phyloP scores from a whole-genome alignment of 1,140 invertebrate species.

The Drosophila miranda region DNA sequence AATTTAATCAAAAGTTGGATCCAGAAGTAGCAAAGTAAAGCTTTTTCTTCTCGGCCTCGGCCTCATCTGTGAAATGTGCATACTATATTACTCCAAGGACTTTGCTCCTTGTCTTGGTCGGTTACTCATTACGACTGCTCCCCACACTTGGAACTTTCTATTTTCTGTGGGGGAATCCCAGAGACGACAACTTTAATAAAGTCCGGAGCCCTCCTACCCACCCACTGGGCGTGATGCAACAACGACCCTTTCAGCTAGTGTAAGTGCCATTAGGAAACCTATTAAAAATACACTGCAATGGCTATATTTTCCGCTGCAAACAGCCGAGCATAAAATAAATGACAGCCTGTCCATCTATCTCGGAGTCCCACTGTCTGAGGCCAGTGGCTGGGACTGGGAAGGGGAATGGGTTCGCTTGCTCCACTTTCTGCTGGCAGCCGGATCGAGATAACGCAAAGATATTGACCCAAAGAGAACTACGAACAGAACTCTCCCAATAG shows the following conservation, averaged over 20 bases:
- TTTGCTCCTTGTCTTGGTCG: too few species aligned
- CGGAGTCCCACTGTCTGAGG: constrained; percentile 13
- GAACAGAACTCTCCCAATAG: constrained; percentile 23
- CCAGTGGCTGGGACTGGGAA: not conserved
- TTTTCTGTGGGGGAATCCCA: constrained; percentile 40
- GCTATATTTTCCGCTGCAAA: constrained; percentile 52
- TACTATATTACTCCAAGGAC: not conserved
- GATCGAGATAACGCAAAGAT: constrained; percentile 66
- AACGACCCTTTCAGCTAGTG: constrained; percentile 63
- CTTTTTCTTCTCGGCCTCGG: not conserved
- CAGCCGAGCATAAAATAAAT: constrained; percentile 70
- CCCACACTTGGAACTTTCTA: constrained; percentile 37
- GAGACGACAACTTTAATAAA: constrained; percentile 4
- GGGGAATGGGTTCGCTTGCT: constrained; percentile 39
- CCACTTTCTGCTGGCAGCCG: constrained; percentile 56
- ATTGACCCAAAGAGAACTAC: constrained; percentile 72
- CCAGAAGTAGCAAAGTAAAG: not conserved
- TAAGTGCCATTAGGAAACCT: constrained; percentile 66
- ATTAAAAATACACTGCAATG: constrained; percentile 75
- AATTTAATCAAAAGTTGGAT: constrained; percentile 13
- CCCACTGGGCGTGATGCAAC: constrained; percentile 2
- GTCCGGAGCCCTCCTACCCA: constrained; percentile 4
- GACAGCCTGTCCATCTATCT: constrained; percentile 66
- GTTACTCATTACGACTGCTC: constrained; percentile 32
- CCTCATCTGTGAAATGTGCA: not conserved